These are phyloP conservation scores for Drosophila aff. DNA, from an alignment of 1,140 invertebrate genomes.

Conservation along the genomic window DNA sequence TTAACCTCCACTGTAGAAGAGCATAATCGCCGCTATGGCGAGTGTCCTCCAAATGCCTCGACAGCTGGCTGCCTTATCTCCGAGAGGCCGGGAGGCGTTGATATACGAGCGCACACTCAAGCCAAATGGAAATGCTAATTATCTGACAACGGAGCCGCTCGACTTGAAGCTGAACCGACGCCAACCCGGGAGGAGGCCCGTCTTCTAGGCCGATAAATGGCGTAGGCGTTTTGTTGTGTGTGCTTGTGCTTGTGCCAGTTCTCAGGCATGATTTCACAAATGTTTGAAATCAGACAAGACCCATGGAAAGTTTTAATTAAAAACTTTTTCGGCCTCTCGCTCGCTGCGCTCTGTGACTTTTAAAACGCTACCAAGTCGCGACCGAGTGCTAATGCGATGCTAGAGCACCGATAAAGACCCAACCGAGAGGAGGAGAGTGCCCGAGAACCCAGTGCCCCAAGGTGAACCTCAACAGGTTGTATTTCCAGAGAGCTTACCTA, in stretches of 20 bases:
- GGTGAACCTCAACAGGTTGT: constrained; percentile 54
- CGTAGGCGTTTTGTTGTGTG: background rate
- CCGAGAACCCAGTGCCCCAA: constrained; percentile 2
- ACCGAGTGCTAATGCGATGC: constrained; percentile 51
- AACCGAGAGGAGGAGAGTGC: background rate
- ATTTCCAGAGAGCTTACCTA: constrained; percentile 8
- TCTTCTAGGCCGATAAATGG: constrained; percentile 27
- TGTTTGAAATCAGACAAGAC: constrained; percentile 69
- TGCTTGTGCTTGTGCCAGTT: constrained; percentile 16
- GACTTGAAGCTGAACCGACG: constrained; percentile 17
- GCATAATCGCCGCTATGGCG: background rate
- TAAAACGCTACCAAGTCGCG: constrained; percentile 22
- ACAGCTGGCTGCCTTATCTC: constrained; percentile 38
- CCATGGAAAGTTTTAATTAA: constrained; percentile 77
- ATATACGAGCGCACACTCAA: constrained; percentile 46
- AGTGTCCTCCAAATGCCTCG: constrained; percentile 37
- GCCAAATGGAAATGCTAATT: constrained; percentile 79
- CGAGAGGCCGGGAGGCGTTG: constrained; percentile 25
- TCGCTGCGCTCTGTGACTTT: constrained; percentile 20
- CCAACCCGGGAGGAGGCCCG: constrained; percentile 9
- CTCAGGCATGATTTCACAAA: constrained; percentile 68
- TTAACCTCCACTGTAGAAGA: constrained; percentile 9
- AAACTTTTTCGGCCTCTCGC: constrained; percentile 63
- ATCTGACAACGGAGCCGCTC: constrained; percentile 70
- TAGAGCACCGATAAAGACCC: constrained; percentile 48